phyloP scores from a whole-genome alignment of 2,113 vertebrate species.

The Carettochelys insculpta region DNA sequence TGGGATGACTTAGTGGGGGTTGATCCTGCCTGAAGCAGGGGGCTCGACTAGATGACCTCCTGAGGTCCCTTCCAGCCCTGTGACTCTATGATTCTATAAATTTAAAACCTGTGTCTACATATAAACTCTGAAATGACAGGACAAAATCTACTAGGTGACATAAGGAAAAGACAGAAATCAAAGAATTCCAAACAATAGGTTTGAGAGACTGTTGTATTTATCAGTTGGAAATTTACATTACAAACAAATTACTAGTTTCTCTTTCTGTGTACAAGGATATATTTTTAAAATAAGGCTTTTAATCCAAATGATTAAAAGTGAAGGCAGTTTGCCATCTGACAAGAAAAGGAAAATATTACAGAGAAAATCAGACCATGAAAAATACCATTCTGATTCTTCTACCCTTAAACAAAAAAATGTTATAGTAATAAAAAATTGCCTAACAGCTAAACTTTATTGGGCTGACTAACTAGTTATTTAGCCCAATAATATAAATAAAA shows the following conservation, averaged over 20 bases:
- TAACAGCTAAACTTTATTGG: neutral
- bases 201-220: neutral
- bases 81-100: no score
- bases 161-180: neutral
- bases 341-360: fast-evolving
- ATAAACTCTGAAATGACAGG: neutral
- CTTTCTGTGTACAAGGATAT: fast-evolving
- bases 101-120: neutral
- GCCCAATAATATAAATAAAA: neutral
- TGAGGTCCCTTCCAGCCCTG: no score
- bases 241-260: neutral
- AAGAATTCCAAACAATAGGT: neutral
- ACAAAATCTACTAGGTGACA: neutral
- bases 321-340: neutral
- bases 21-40: no score
- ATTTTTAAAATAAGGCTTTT: fast-evolving
- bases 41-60: no score
- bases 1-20: no score
- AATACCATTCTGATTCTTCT: neutral
- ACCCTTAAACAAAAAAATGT: neutral
- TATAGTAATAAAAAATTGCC: neutral
- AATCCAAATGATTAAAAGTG: fast-evolving
- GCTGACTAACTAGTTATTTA: neutral
- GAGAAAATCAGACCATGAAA: fast-evolving
- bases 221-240: neutral